These are phyloP conservation scores for Apis florea DNA, from an alignment of 1,140 invertebrate species.

Conservation along the genomic window DNA sequence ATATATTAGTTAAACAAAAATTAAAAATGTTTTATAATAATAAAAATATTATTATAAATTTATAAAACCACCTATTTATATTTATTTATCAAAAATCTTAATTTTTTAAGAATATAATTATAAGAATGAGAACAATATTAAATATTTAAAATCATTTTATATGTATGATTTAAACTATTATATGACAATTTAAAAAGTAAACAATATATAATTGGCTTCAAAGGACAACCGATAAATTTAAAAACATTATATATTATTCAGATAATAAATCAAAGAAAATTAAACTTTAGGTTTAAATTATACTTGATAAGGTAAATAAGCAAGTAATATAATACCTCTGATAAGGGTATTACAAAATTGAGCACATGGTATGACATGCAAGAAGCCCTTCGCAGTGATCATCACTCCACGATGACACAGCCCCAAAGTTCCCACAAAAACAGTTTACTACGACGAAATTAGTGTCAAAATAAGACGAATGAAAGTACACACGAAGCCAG, in stretches of 20 bases:
- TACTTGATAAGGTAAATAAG: slow-evolving; percentile 11
- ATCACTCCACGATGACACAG: slow-evolving; percentile 14
- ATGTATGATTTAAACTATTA: not conserved
- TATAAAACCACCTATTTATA: slow-evolving; percentile 38
- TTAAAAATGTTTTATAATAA: too few relatives aligned
- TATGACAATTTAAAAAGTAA: not conserved
- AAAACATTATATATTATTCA: not conserved
- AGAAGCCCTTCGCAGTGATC: slow-evolving; percentile 33
- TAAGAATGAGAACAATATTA: not conserved
- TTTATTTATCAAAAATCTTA: not conserved
- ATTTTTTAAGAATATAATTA: not conserved
- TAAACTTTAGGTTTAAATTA: slow-evolving; percentile 5
- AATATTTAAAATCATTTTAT: not conserved
- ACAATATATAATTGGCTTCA: not conserved
- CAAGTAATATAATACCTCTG: slow-evolving; percentile 32
- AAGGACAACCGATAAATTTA: not conserved
- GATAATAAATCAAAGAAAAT: not conserved
- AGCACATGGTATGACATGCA: slow-evolving; percentile 40
- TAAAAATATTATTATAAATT: not conserved
- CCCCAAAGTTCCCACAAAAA: slow-evolving; percentile 26
- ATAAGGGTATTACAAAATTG: slow-evolving; percentile 32
- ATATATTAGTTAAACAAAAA: not conserved
- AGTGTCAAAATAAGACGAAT: not conserved
- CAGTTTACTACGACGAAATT: not conserved
- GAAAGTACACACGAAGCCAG: not conserved